Conservation (phyloP, 2,797 vertebrate species). For the Anableps anableps region DNA sequence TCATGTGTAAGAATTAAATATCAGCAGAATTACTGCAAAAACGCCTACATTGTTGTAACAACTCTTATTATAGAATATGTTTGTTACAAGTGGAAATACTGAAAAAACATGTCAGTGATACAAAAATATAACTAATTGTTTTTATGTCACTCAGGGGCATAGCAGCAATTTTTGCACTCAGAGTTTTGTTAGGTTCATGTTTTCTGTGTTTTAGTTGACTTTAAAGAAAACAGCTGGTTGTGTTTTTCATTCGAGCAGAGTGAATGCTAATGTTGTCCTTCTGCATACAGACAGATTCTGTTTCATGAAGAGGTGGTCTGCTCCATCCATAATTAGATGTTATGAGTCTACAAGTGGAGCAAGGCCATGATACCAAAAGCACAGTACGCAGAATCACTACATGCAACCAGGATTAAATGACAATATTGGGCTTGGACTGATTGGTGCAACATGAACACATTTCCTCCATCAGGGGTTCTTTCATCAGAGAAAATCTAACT, state of each 20-base stretch:
- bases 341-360: not conserved
- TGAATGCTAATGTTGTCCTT: not conserved
- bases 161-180: not conserved
- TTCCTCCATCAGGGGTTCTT: conserved; percentile 4
- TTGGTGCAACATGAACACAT: conserved; percentile 14
- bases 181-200: not conserved
- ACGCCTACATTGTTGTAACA: not conserved
- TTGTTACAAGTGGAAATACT: not conserved
- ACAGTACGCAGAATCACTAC: conserved; percentile 6
- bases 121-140: not conserved
- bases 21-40: not conserved
- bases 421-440: not conserved
- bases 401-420: not conserved
- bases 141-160: not conserved
- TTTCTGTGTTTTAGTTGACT: not conserved
- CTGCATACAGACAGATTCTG: not conserved
- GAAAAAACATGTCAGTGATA: not conserved
- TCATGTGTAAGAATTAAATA: not conserved
- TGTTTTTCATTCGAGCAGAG: not conserved
- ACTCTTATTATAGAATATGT: not conserved
- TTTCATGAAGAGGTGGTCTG: not conserved
- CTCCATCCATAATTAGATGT: not conserved
- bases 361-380: not conserved
- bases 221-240: not conserved
- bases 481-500: conserved; percentile 6